phyloP scores from a whole-genome alignment of 2,797 vertebrate genomes.

The Bradypodion ventrale region DNA sequence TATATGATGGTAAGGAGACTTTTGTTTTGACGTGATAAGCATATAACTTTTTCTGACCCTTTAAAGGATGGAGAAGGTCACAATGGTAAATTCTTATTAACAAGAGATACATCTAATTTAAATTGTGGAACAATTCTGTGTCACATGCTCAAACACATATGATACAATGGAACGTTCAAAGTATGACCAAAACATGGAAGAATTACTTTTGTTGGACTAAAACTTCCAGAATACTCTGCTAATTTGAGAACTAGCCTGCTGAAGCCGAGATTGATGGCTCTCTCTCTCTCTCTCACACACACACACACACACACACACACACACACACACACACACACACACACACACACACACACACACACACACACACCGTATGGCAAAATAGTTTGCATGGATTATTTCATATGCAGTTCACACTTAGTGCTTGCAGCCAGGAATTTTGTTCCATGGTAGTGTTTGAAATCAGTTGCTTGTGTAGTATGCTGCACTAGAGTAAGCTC shows the following conservation, averaged over 20 bases:
- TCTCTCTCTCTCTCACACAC: no score
- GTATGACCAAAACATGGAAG: neutral
- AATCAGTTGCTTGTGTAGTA: no score
- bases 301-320: no score
- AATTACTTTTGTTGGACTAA: neutral
- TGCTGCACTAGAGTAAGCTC: no score
- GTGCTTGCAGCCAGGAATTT: no score
- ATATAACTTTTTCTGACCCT: no score
- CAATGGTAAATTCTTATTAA: neutral
- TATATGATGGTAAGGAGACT: no score
- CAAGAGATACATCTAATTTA: neutral
- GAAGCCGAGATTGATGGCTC: neutral
- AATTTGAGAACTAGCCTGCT: neutral
- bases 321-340: no score
- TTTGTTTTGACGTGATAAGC: no score
- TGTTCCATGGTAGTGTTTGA: neutral
- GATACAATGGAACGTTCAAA: neutral
- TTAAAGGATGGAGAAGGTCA: neutral
- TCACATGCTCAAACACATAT: neutral
- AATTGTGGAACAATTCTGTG: neutral
- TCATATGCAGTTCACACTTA: neutral
- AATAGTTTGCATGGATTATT: neutral
- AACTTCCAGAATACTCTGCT: neutral
- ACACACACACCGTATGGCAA: neutral
- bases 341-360: no score